Evolutionary conservation across 2,888 invertebrate species (phyloP).

Genomic region (Amphipoea lucens): DNA sequence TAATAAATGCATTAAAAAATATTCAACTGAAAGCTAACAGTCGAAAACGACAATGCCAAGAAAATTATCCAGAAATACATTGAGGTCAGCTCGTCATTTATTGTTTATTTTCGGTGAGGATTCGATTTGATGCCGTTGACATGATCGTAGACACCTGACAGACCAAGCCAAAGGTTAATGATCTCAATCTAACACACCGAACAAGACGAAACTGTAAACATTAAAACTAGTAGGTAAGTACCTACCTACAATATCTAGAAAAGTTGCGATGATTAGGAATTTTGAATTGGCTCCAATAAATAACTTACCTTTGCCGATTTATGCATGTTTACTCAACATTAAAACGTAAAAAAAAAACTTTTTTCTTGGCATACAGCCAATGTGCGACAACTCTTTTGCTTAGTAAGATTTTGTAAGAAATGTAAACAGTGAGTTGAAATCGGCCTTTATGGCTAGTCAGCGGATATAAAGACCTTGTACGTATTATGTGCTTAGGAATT

Average conservation of each 20-base stretch:
- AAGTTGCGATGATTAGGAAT: constrained; percentile 22
- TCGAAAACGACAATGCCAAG: constrained; percentile 55
- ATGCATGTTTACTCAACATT: constrained; percentile 17
- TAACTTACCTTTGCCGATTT: constrained; percentile 40
- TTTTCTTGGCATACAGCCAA: constrained; percentile 47
- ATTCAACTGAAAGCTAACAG: constrained; percentile 20
- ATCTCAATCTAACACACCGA: constrained; percentile 13
- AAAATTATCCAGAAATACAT: constrained; percentile 55
- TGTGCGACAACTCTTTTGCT: constrained; percentile 14
- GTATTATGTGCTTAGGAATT: constrained; percentile 6
- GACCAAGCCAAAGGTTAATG: constrained; percentile 36
- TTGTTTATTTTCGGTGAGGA: constrained; percentile 52
- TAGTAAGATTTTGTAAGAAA: constrained; percentile 37
- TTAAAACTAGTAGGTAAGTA: neutral
- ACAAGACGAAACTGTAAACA: constrained; percentile 15
- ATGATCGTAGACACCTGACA: constrained; percentile 28
- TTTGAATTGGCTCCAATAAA: constrained; percentile 20
- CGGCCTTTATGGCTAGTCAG: constrained; percentile 30
- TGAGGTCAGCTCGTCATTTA: constrained; percentile 51
- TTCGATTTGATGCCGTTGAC: constrained; percentile 21
- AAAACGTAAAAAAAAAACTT: constrained; percentile 19
- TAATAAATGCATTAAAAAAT: neutral
- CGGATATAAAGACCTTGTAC: constrained; percentile 9
- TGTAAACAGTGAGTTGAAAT: constrained; percentile 35
- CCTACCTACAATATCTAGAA: neutral